These are phyloP conservation scores for Epinotia ramella DNA, from an alignment of 2,888 invertebrate species.

Conservation along the genomic window DNA sequence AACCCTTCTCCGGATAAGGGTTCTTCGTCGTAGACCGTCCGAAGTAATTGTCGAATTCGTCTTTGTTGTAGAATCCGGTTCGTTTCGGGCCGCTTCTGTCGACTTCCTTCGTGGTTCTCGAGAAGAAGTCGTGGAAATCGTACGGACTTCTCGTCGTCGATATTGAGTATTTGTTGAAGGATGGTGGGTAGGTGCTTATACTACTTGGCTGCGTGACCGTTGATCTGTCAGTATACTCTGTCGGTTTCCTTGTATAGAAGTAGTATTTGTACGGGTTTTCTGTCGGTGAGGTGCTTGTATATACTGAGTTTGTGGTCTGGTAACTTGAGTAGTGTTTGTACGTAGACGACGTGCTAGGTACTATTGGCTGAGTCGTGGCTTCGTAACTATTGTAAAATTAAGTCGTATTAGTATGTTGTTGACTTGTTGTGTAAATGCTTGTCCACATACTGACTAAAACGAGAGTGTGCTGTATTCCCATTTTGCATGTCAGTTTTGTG, in stretches of 20 bases:
- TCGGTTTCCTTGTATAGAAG: slow-evolving; percentile 55
- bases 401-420: slow-evolving; percentile 66
- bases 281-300: slow-evolving; percentile 51
- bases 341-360: slow-evolving; percentile 70
- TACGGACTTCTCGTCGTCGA: slow-evolving; percentile 85
- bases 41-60: slow-evolving; percentile 71
- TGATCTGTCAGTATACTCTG: slow-evolving; percentile 63
- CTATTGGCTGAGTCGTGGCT: slow-evolving; percentile 79
- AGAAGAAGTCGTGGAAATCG: slow-evolving; percentile 79
- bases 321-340: slow-evolving; percentile 59
- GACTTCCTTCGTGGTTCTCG: slow-evolving; percentile 65
- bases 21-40: slow-evolving; percentile 83
- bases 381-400: slow-evolving; percentile 73
- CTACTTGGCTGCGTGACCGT: slow-evolving; percentile 57
- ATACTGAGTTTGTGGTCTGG: slow-evolving; percentile 51
- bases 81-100: slow-evolving; percentile 58
- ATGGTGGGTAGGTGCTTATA: slow-evolving; percentile 60
- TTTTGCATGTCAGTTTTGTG: slow-evolving; percentile 64
- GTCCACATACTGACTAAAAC: slow-evolving; percentile 67
- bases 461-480: slow-evolving; percentile 66
- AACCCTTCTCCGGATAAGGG: slow-evolving; percentile 72
- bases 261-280: slow-evolving; percentile 56
- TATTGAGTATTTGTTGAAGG: slow-evolving; percentile 74
- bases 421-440: slow-evolving; percentile 53
- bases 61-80: slow-evolving; percentile 71